Base-by-base conservation (phyloP, 2,113 vertebrate genomes). In the Pristiophorus japonicus region DNA sequence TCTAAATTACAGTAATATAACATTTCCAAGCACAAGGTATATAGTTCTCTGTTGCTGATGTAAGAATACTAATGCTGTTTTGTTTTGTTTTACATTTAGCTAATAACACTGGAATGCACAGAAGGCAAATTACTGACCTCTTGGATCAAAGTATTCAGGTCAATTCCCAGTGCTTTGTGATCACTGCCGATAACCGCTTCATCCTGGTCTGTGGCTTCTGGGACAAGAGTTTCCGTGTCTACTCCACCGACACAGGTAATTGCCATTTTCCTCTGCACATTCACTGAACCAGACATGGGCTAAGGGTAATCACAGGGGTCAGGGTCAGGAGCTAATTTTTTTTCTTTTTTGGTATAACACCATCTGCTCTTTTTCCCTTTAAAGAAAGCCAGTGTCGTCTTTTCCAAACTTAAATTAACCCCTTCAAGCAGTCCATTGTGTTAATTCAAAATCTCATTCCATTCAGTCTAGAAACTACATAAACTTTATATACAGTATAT, bases 171-270 rank as follows among this genome's bases (percentile, higher is more conserved):
- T 99, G 98, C 97, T 99, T 99, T 95, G 97, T 99, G 96, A 98
- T 99, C 97, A 99, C 98, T 0, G 98, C 99, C 0, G 98, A 99
- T 96, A 99, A 99, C 97, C 98, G 99, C 97, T 98, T 98, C 96
- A 98, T 99, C 97, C 97, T 99, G 45, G 97, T 99, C 96, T 99
- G 99, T 94, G 99, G 99, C 96, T 99, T 99, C 97, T 99, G 99
- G 99, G 99, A 99, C 97, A 99, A 99, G 98, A 99, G 99, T 97
- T 99, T 99, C 97, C 98, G 99, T 8, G 98, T 99, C 96, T 99
- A 99, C 96, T 99, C 98, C 96, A 99, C 99, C 0, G 99, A 99
- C 97, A 98, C 99, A 97, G 99, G 99, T 99, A 98, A 95, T 95
- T 65, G 12, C 55, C 38, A 92, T 95, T 95, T 95, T 51, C 95